Evolutionary conservation across 2,797 vertebrate genomes (phyloP).

Genomic region (Uromys caudimaculatus): DNA sequence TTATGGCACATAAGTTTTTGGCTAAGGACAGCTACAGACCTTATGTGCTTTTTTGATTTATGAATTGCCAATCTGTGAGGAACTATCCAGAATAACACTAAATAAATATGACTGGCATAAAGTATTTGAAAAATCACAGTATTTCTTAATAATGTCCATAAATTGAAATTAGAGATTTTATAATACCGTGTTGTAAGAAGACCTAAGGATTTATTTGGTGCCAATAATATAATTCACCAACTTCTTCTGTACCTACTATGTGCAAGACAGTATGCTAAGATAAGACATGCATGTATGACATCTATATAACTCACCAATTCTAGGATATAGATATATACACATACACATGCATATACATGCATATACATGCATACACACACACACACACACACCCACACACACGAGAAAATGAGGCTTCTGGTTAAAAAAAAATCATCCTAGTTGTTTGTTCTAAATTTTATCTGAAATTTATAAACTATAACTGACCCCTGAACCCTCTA

Average conservation of each 20-base stretch:
- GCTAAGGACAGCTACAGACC: background rate
- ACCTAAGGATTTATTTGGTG: conserved; percentile 35
- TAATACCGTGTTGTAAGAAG: conserved; percentile 28
- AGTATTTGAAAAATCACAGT: conserved; percentile 27
- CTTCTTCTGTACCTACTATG: background rate
- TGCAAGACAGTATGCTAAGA: conserved; percentile 1
- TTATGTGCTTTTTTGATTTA: background rate
- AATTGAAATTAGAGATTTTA: conserved; percentile 40
- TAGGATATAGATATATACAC: conserved; percentile 18
- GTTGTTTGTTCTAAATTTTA: conserved; percentile 42
- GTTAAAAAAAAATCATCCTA: background rate
- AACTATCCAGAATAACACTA: conserved; percentile 48
- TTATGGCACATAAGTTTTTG: background rate
- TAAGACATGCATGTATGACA: conserved; percentile 27
- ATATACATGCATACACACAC: too few species aligned
- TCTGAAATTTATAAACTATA: conserved; percentile 41
- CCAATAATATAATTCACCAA: conserved; percentile 32
- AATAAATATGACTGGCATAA: conserved; percentile 15
- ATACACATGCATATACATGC: too few species aligned
- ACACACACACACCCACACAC: too few species aligned
- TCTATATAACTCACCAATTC: conserved; percentile 47
- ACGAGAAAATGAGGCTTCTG: conserved; percentile 15
- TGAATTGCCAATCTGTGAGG: conserved; percentile 4
- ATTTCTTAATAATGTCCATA: conserved; percentile 41
- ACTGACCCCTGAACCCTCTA: conserved; percentile 22